A percentile compares a stretch with the other conserved stretches of the same genome.
These are phyloP conservation scores for Oligia fasciuncula DNA, from an alignment of 2,888 invertebrate species.

Conservation along the genomic window DNA sequence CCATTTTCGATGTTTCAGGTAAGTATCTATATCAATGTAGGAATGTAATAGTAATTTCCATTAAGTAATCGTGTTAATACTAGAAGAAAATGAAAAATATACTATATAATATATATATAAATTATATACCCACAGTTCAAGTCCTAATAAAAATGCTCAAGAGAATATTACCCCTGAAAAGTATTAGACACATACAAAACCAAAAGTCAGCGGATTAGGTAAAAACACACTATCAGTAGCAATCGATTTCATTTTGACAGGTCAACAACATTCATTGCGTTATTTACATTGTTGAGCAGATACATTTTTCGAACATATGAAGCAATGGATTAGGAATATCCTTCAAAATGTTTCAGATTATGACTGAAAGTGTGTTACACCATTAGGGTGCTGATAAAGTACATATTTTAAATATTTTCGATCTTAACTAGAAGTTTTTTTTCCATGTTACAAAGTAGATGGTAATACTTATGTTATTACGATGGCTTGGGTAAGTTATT, in stretches of 20 bases:
- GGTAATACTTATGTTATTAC: background rate
- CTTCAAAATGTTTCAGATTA: no score
- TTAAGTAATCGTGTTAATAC: background rate
- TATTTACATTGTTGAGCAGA: no score
- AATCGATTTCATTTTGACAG: no score
- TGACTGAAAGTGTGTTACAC: no score
- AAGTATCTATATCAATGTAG: background rate
- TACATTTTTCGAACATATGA: no score
- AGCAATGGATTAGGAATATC: no score
- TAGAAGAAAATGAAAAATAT: background rate
- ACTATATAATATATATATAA: background rate
- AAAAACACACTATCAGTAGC: no score
- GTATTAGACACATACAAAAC: background rate
- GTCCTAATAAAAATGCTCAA: background rate
- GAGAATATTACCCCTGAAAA: constrained; percentile 3
- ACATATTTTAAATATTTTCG: background rate
- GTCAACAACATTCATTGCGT: no score
- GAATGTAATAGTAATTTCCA: background rate
- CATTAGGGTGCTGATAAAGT: no score
- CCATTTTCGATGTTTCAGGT: background rate
- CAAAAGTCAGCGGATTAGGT: no score
- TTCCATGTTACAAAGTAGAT: background rate
- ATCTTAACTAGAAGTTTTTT: background rate
- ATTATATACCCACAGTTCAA: background rate
- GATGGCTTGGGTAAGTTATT: background rate